Base-by-base conservation (phyloP, 2,888 invertebrate species). In the Euspilapteryx auroguttella region DNA sequence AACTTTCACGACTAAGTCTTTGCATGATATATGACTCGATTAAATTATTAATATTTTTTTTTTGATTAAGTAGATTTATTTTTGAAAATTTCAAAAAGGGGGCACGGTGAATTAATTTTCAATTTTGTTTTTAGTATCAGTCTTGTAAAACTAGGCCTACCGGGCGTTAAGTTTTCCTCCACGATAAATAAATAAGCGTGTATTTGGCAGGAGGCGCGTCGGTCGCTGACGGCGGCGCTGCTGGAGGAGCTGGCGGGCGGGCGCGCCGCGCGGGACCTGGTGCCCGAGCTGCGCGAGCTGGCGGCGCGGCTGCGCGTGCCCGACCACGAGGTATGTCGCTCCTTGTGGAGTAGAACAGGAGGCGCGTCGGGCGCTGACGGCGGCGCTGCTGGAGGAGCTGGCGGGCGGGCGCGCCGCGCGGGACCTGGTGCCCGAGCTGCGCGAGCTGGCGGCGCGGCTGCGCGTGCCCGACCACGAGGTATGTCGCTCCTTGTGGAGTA, bases 401-500 rank as follows among this genome's bases (percentile, higher is more conserved):
- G 83, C 85, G 32, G 94, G 95, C 50, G 89, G 88, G 44, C 89
- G 91, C 57, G 81, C 89, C 29, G 85, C 89, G 42, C 87, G 89
- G 45, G 95, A 94, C 54, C 86, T 93, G 49, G 86, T 91, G 41
- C 77, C 82, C 37, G 90, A 93, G 63, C 82, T 94, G 38, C 86
- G 87, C 45, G 95, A 96, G 55, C 86, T 90, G 78, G 88, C 92
- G 42, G 69, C 76, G 46, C 88, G 87, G 58, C 84, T 88, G 64
- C 79, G 80, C 65, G 90, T 97, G 53, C 87, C 88, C 30, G 96
- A 96, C 64, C 89, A 93, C 57, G 96, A 96, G 76, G 86, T 91
- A n/a, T n/a, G n/a, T n/a, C n/a, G n/a, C n/a, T n/a, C n/a, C n/a
- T n/a, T n/a, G n/a, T n/a, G 22, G 9, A 25, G 2, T 7, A 12